Percentiles rank a stretch among this genome's conserved stretches.
These are phyloP conservation scores for Drosophila demipolita DNA, from an alignment of 2,888 invertebrate genomes.

Conservation along the genomic window DNA sequence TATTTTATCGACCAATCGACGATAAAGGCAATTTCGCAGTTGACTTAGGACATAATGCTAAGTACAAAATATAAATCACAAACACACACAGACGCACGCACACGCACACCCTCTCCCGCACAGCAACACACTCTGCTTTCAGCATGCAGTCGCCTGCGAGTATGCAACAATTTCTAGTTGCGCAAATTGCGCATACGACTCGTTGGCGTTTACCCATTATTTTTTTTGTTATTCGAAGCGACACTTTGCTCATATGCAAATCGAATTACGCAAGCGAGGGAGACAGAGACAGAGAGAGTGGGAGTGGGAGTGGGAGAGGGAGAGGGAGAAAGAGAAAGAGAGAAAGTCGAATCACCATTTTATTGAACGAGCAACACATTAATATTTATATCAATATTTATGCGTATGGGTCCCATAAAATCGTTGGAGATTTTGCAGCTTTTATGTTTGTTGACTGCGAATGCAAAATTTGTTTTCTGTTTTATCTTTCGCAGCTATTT, in stretches of 20 bases:
- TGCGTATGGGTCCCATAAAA: slow-evolving; percentile 1
- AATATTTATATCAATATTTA: slow-evolving; percentile 50
- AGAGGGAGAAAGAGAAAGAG: not conserved
- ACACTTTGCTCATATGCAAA: slow-evolving; percentile 30
- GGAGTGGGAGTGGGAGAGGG: not conserved
- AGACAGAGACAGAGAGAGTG: not conserved
- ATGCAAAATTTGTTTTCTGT: slow-evolving; percentile 9
- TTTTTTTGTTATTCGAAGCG: slow-evolving; percentile 9
- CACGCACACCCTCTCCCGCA: not conserved
- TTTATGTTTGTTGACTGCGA: slow-evolving; percentile 2
- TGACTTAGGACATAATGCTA: slow-evolving; percentile 70
- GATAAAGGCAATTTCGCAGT: slow-evolving; percentile 63
- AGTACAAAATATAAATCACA: slow-evolving; percentile 63
- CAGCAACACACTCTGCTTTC: slow-evolving; percentile 15
- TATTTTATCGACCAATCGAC: slow-evolving; percentile 59
- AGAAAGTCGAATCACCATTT: slow-evolving; percentile 20
- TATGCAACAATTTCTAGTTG: slow-evolving; percentile 39
- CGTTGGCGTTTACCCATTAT: slow-evolving; percentile 25
- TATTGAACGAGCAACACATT: slow-evolving; percentile 44
- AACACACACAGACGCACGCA: slow-evolving; percentile 5
- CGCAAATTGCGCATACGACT: slow-evolving; percentile 47
- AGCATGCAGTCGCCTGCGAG: slow-evolving; percentile 11
- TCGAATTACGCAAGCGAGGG: not conserved
- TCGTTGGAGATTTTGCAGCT: not conserved
- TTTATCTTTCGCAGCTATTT: slow-evolving; percentile 19